phyloP scores from a whole-genome alignment of 2,797 vertebrate genomes.

The Anguilla marmorata region DNA sequence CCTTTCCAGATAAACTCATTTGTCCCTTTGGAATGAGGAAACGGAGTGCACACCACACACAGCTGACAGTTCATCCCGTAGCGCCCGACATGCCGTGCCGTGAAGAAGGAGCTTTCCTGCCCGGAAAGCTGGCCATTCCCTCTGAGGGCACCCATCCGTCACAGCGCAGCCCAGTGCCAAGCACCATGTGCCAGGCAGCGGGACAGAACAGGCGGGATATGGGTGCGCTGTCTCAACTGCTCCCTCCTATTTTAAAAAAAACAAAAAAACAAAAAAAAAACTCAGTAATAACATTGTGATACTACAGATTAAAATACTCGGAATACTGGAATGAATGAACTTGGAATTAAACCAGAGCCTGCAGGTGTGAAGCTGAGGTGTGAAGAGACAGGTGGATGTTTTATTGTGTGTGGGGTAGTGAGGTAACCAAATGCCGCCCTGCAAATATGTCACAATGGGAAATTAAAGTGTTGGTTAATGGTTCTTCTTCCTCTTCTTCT shows the following conservation, averaged over 20 bases:
- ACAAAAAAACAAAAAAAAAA: not conserved
- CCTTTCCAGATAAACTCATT: not conserved
- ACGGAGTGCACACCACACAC: not conserved
- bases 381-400: not conserved
- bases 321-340: not conserved
- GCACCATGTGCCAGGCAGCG: not conserved
- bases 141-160: not conserved
- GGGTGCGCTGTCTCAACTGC: not conserved
- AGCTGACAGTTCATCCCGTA: not conserved
- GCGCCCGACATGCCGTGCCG: not conserved
- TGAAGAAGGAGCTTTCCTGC: not conserved
- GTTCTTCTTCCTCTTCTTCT: not conserved
- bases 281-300: not conserved
- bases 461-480: not conserved
- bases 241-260: not conserved
- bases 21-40: not conserved
- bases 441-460: not conserved
- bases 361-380: not conserved
- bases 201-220: not conserved
- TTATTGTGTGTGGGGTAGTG: not conserved
- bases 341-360: not conserved
- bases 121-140: not conserved
- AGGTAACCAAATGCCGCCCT: not conserved
- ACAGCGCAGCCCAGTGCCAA: not conserved
- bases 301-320: not conserved